These are phyloP conservation scores for Lingula anatina DNA, from an alignment of 2,888 invertebrate species.

Conservation along the genomic window DNA sequence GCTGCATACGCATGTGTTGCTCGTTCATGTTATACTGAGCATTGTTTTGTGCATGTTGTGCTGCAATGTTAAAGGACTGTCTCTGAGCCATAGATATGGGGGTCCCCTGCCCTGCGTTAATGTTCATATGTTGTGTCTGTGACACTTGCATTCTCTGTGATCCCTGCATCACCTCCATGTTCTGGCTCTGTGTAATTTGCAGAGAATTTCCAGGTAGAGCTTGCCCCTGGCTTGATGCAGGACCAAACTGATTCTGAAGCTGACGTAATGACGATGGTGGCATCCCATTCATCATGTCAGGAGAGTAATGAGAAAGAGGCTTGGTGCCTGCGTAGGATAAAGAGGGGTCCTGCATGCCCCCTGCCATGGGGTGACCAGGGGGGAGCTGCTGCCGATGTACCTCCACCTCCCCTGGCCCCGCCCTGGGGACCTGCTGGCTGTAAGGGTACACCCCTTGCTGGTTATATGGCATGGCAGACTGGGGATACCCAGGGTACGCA, in stretches of 20 bases:
- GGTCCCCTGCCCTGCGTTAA: slow-evolving; percentile 62
- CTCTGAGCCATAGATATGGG: slow-evolving; percentile 40
- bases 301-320: slow-evolving; percentile 44
- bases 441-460: not conserved
- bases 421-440: not conserved
- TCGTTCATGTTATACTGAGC: slow-evolving; percentile 1
- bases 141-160: slow-evolving; percentile 34
- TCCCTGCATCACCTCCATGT: slow-evolving; percentile 53
- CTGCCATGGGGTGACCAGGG: not conserved
- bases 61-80: slow-evolving; percentile 23
- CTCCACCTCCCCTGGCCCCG: not conserved
- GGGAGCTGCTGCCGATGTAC: not conserved
- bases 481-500: slow-evolving; percentile 13
- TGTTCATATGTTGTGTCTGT: slow-evolving; percentile 42
- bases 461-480: slow-evolving; percentile 5
- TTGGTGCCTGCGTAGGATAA: slow-evolving; percentile 37
- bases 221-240: slow-evolving; percentile 80
- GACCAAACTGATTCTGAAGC: slow-evolving; percentile 43
- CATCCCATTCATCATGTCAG: slow-evolving; percentile 18
- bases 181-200: slow-evolving; percentile 80
- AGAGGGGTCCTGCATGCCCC: slow-evolving; percentile 6
- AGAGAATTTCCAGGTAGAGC: slow-evolving; percentile 59
- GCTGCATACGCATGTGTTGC: slow-evolving; percentile 6
- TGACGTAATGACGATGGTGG: slow-evolving; percentile 36
- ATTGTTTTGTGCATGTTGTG: slow-evolving; percentile 12